Evolutionary conservation across 2,888 invertebrate genomes (phyloP), one percentile per base, ranked within the genome.

Genomic region (Ichneumon xanthorius): DNA sequence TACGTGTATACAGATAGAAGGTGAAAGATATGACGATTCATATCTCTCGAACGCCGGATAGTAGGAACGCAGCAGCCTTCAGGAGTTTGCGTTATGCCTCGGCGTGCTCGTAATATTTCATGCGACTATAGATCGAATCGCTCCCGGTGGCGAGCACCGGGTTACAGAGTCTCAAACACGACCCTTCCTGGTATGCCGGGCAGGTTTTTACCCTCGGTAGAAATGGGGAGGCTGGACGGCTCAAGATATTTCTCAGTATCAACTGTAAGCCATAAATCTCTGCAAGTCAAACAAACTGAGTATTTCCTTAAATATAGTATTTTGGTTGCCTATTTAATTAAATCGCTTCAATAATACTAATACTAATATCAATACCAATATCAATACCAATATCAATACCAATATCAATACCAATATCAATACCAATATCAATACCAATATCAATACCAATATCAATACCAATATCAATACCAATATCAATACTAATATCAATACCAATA

Each of bases 21-120:
- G 75, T 82, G 80, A 78, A 37, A 85, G 89, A 88, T 90, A 88
- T 89, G 88, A 86, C 89, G 90, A 92, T 92, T 92, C 93, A 92
- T 93, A 93, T 93, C 93, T 93, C 88, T 90, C 87, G 87, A 88
- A 91, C 88, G 86, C 88, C 81, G 88, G 83, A 90, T 92, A 90
- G 90, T 91, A 93, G 92, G 92, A 88, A 88, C 91, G 89, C 89
- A 93, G 90, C 81, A 91, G 88, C 71, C 26, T 77, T 86, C 92
- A 89, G 90, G 93, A 92, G 80, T 89, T 80, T 48, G 33, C 78
- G 85, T 90, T 90, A 91, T 90, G 87, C 73, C 73, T 78, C 78
- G 37, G 75, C 70, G 68, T 83, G 84, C 88, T 79, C 85, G 85
- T 91, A 90, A 91, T 90, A 90, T 90, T 90, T 89, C 88, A 87